Base-by-base conservation (phyloP, 1,140 invertebrate species). In the Capitella teleta region DNA sequence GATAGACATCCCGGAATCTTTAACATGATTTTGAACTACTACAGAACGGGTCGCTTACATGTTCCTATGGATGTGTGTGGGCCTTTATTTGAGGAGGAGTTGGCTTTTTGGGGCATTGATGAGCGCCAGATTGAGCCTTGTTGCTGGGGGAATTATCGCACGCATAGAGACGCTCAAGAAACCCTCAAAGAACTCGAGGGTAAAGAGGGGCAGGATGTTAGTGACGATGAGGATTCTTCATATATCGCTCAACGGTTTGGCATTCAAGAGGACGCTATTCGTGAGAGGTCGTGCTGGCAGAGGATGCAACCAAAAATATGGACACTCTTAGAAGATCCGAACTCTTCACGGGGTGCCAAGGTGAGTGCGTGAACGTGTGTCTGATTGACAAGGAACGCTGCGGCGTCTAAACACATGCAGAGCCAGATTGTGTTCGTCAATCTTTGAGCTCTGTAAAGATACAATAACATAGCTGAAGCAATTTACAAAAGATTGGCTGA, bases 61-160 rank as follows among this genome's bases (percentile, higher is more conserved):
- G 61, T 60, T 5, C 67, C 70, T 2, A 64, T 58, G 24, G 65
- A 72, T 52, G 65, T 71, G 0, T 72, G 69, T 54, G 67, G 69
- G 16, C 69, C 69, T 0, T 54, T 67, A 5, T 70, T 70, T 51
- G 67, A 70, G 50, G 65, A 67, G n/a, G 69, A 72, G 48, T 52
- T 72, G 14, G 61, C 59, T n/a, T 72, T 67, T 47, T 72, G 69
- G 69, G 69, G 69, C 14, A 56, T 72, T 12, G 69, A 72, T 49
- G 67, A 68, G 50, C 70, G 67, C 30, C 69, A 72, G 49, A 69
- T 72, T 30, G 69, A 72, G 44, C 66, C 69, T 0, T 72, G 69
- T 48, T 72, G 69, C 49, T 72, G 69, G 69, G 58, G 57, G 25
- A 63, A 56, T 37, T 72, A 70, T 41, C 25, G 40, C 3, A 43